Base-by-base conservation (phyloP, 2,888 invertebrate genomes). In the Amphipoea oculea region DNA sequence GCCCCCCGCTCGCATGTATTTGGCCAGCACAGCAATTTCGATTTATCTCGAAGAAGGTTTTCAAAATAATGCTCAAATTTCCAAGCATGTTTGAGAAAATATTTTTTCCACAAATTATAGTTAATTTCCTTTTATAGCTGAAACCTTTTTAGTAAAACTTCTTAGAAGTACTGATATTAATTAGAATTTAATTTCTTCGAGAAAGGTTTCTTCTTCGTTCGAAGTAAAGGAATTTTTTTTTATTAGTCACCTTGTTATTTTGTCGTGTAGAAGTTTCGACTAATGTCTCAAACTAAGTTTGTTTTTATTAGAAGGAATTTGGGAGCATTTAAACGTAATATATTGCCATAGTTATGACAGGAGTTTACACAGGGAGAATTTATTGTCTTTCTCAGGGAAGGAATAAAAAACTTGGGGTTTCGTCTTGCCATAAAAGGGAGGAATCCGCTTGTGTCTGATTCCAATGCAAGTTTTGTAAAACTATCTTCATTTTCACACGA, bases 301-400 rank as follows among this genome's bases (percentile, higher is more conserved):
- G 68, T 74, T 88, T 83, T 83, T 81, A 74, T 70, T 73, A 62
- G 70, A 72, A 79, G 67, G 62, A 81, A 57, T 76, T 88, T 79
- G 67, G 76, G 78, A 77, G 54, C 77, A 83, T 86, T 86, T 83
- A 79, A 83, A 80, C 75, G 74, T 81, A 86, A 83, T 76, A 81
- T 42, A 86, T 86, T 73, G 78, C 66, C 70, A 42, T 78, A 81
- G 80, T 86, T 86, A 79, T 80, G 80, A 83, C 78, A 83, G 68
- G 23, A 72, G 51, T 67, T 62, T 76, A 54, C 79, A 48, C 73
- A 48, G 23, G 9, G 40, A 68, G 29, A 63, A 79, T 79, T 85
- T 85, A 87, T 74, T 65, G 42, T 76, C 51, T 69, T 81, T 62
- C 40, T 62, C 67, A 69, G 72, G 75, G 48, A 67, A 78, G 11